Evolutionary conservation across 1,140 invertebrate genomes (phyloP), one percentile per base, ranked within the genome.

Genomic region (Formica exsecta): DNA sequence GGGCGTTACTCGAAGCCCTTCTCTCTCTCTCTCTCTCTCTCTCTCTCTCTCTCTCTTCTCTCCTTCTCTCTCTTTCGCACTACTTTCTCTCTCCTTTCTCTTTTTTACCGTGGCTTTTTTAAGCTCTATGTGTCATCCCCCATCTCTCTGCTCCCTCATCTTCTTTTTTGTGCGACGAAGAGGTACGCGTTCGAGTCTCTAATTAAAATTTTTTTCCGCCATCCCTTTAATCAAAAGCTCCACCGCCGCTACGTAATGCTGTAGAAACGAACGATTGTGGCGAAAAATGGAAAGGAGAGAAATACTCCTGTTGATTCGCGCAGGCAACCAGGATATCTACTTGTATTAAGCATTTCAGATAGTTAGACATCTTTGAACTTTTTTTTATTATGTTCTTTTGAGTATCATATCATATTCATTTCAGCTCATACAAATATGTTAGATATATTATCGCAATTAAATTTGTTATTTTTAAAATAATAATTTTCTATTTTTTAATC

Each of bases 191-290:
- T 71, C 87, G 68, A 77, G 70, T 77, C 76, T 89, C 70, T 89
- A 89, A 88, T 89, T 89, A 89, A 89, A 89, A 89, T 86, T 86
- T 89, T 87, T 76, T 88, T 57, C 73, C 32, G 19, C 64, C 44
- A 80, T 77, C 84, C 75, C 76, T 86, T 86, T 86, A 77, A 80
- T 86, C 84, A 86, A 86, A 86, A 86, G 84, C 84, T 83, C 57
- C 54, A 68, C 51, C 19, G 79, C 66, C 41, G 79, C 79, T 83
- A 83, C 38, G 54, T 83, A 74, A 83, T 83, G 79, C 68, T 73
- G 79, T 81, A 81, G 79, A 74, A 59, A 83, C 54, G 68, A 83
- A 83, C 68, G 79, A 83, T 83, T 83, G 79, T 73, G 68, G 79
- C n/a, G 68, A 83, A 74, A 81, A 83, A 83, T 73, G 68, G 54